Evolutionary conservation across 2,888 invertebrate species (phyloP), one percentile per base, ranked within the genome.

Genomic region (Uloborus plumipes): DNA sequence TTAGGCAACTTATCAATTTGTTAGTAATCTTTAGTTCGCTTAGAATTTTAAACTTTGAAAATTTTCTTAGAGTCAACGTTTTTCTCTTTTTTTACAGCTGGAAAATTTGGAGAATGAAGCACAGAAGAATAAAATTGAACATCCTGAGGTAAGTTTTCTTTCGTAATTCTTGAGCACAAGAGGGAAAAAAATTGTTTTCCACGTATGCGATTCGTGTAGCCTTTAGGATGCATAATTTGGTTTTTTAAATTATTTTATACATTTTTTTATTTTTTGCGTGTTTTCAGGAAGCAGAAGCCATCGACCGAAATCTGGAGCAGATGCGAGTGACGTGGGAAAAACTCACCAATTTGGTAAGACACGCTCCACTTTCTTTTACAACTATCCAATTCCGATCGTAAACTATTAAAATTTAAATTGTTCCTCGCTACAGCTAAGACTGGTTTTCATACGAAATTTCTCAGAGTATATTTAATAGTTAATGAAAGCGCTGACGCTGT

Each of bases 241-340:
- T 18, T 18, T 62, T 65, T 65, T 1, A 7, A 22, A 39, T 11
- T 65, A 47, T 22, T 67, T 67, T 51, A n/a, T n/a, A n/a, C n/a
- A n/a, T n/a, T 67, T 4, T 50, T 18, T 0, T 49, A 3, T 39
- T 39, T n/a, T 16, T 3, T 18, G 20, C 18, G 20, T 18, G n/a
- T 49, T 66, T 71, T 15, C 69, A 83, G 87, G 97, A 97, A 88
- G 97, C 97, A 9, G 93, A 93, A 79, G 91, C 94, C 71, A 97
- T 98, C 87, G 92, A 95, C 67, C 96, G 98, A 87, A 93, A 98
- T 87, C 94, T 99, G 86, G 92, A 93, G 13, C 94, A 95, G 89
- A 99, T 99, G 88, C 95, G 95, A 86, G 92, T 93, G 39, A 94
- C 95, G 88, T 99, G 99, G 99, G 97, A 97, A 87, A 94, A 97